Conservation (phyloP, 2,113 vertebrate species). For the Eulemur macaco region DNA sequence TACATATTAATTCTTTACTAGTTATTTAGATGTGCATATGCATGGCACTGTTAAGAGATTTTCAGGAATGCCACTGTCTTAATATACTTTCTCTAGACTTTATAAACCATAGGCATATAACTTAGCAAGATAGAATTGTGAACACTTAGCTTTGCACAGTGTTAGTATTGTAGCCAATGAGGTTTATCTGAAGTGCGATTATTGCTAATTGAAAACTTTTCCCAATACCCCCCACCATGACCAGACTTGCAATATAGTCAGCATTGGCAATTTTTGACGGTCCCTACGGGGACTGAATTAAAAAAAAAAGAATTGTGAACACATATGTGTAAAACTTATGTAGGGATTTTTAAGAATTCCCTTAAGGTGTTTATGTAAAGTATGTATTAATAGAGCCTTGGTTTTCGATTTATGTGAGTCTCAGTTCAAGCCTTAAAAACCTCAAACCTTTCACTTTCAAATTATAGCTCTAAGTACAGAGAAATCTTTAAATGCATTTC, state of each 20-base stretch:
- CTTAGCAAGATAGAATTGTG: slow-evolving; percentile 22
- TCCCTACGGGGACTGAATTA: too few species aligned
- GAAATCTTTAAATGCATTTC: slow-evolving; percentile 20
- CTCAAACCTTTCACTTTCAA: not conserved
- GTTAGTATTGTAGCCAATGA: too few species aligned
- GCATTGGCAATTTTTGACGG: too few species aligned
- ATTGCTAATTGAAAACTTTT: too few species aligned
- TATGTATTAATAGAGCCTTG: not conserved
- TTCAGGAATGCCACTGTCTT: not conserved
- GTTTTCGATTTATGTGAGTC: slow-evolving; percentile 20
- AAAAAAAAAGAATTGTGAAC: not conserved
- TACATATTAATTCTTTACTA: not conserved
- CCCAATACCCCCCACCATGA: too few species aligned
- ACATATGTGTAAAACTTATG: not conserved
- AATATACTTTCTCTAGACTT: slow-evolving; percentile 4
- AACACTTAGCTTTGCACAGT: not conserved
- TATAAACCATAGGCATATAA: not conserved
- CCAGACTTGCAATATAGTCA: too few species aligned
- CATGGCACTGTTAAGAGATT: not conserved
- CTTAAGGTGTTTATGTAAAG: not conserved
- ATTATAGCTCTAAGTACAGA: not conserved
- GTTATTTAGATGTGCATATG: not conserved
- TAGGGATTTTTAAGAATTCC: slow-evolving; percentile 21
- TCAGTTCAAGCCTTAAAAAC: not conserved
- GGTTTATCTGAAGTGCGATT: too few species aligned